These are phyloP conservation scores for Lithophane socia DNA, from an alignment of 2,888 invertebrate species.

Conservation along the genomic window DNA sequence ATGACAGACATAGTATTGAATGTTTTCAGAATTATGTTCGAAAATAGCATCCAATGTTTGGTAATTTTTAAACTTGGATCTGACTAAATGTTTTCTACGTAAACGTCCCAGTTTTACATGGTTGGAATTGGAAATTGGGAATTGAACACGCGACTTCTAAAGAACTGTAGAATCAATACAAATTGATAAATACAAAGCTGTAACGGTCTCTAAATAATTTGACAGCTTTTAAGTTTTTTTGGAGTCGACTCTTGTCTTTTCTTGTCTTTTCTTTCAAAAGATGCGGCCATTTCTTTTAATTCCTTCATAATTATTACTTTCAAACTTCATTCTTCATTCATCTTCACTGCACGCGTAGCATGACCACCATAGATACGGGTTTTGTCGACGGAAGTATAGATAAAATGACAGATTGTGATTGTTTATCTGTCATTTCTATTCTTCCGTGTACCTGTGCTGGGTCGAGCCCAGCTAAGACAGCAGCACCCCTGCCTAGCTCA, in stretches of 20 bases:
- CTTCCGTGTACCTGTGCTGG: too few relatives aligned
- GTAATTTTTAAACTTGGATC: constrained; percentile 11
- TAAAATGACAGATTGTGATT: too few relatives aligned
- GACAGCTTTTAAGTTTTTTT: background rate
- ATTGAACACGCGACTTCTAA: constrained; percentile 25
- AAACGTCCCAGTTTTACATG: constrained; percentile 7
- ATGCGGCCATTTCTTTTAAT: background rate
- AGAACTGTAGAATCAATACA: constrained; percentile 13
- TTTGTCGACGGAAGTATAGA: too few relatives aligned
- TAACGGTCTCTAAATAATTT: background rate
- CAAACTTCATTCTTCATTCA: background rate
- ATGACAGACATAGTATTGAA: background rate
- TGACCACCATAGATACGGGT: too few relatives aligned
- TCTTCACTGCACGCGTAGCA: too few relatives aligned
- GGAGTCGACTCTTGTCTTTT: background rate
- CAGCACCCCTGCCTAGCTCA: too few relatives aligned
- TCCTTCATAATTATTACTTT: background rate
- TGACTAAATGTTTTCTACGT: constrained; percentile 24
- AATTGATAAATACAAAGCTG: background rate
- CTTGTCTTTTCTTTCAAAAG: background rate
- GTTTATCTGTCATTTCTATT: too few relatives aligned
- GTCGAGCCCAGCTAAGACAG: too few relatives aligned
- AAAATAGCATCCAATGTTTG: background rate
- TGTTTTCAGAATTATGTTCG: constrained; percentile 10
- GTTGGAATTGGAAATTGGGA: too few relatives aligned